Evolutionary conservation across 2,797 vertebrate species (phyloP), one percentile per base, ranked within the genome.

Genomic region (Poeciliopsis turneri): DNA sequence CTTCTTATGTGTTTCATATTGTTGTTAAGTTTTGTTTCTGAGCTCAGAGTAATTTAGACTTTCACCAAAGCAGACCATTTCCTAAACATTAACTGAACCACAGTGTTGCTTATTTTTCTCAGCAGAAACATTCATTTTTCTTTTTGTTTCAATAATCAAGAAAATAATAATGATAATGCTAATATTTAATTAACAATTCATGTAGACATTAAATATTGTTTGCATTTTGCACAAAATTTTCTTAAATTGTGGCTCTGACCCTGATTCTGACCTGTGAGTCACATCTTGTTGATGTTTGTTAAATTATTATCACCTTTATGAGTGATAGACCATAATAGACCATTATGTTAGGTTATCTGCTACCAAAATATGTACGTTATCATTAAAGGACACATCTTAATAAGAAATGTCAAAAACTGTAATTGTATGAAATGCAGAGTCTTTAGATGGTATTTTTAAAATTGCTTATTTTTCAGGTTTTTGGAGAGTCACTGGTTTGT

Each of bases 401-500:
- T 68, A 5, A 10, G 25, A 39, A 68, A 41, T 68, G 36, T 12
- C 64, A 68, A 68, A 41, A 68, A 25, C 20, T 68, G 64, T 36
- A 68, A 68, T 6, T 68, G 36, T 39, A 66, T 33, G 13, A 36
- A 61, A 36, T 64, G 30, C 33, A 68, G 4, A 4, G 41, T 11
- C 4, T 41, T 68, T 41, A 41, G 64, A 41, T 12, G 2, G 12
- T 11, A 41, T 41, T 68, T 66, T 43, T 6, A 25, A 43, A 43
- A 18, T 81, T 45, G 36, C 46, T 64, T 9, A 49, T 85, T 23
- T 71, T 53, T 4, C 92, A 99, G 98, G 94, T 97, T 98, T 92
- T 83, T 99, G 87, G 98, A 99, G 93, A 98, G 98, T 72, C 97
- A 99, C 92, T 99, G 98, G 97, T 99, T 99, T 80, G 97, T 99